Base-by-base conservation (phyloP, 2,797 vertebrate species). In the Neosalanx taihuensis region DNA sequence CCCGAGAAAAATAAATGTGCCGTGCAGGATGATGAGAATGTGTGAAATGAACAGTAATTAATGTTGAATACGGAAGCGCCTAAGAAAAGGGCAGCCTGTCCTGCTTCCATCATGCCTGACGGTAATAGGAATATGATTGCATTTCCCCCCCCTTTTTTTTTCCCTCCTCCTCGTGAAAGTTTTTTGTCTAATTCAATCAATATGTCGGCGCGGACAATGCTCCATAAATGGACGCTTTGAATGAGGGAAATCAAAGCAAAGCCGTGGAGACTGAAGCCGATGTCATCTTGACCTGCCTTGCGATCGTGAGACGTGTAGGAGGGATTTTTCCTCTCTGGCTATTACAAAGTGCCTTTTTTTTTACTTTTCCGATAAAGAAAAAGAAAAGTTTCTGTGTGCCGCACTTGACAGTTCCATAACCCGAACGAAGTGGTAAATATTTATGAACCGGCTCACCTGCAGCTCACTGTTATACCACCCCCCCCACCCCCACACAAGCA, bases 101-200 rank as follows among this genome's bases (percentile, higher is more conserved):
- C 72, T 78, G 79, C 79, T 81, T 74, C 79, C 80, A 83, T 77
- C 80, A 85, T 84, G 84, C 74, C 78, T 72, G 76, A 64, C 74
- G 67, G 85, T 91, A 91, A 92, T 90, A 88, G 85, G 86, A 92
- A 91, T 91, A 90, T 88, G 89, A 92, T 90, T 90, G 88, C 86
- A 86, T 90, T 90, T 86, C 82, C 72, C 79, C 78, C n/a, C n/a
- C n/a, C n/a, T n/a, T n/a, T n/a, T 85, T 80, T 89, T 85, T 80
- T 76, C 74, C 67, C 60, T 29, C 64, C 80, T 82, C 81, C 84
- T 86, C 85, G 71, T 75, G 84, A 87, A 86, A 77, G 79, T 88
- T 88, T 89, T 90, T 92, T 91, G 90, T 91, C 85, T 90, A 90
- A 90, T 91, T 89, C 84, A 89, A 85, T 91, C 90, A 90, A 89